phyloP scores from a whole-genome alignment of 2,888 invertebrate species.

The Drosophila cyrtoloma region DNA sequence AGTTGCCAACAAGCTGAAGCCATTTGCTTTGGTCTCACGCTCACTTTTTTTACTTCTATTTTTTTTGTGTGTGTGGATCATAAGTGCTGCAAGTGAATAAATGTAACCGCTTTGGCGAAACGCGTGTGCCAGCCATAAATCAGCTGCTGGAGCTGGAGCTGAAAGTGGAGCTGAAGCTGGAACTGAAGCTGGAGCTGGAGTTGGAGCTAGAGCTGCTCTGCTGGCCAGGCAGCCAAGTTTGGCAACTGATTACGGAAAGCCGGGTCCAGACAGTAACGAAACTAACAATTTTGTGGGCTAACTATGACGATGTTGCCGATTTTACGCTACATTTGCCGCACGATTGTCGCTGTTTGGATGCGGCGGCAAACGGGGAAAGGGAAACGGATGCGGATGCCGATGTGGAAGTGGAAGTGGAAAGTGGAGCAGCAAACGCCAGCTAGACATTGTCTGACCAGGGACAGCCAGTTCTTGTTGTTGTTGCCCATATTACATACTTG shows the following conservation, averaged over 20 bases:
- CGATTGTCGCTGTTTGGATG: constrained; percentile 61
- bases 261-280: constrained; percentile 59
- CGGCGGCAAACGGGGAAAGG: background rate
- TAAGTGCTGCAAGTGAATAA: constrained; percentile 43
- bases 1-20: background rate
- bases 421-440: constrained; percentile 39
- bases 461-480: constrained; percentile 20
- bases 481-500: constrained; percentile 79
- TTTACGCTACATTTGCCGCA: constrained; percentile 76
- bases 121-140: constrained; percentile 65
- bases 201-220: background rate
- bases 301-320: constrained; percentile 69
- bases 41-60: background rate
- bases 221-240: constrained; percentile 25
- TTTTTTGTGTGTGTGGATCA: constrained; percentile 8
- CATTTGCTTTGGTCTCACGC: background rate
- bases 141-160: constrained; percentile 31
- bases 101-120: constrained; percentile 38
- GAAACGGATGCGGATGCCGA: constrained; percentile 8
- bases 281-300: constrained; percentile 70
- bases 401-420: constrained; percentile 43
- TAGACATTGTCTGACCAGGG: constrained; percentile 67
- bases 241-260: constrained; percentile 64
- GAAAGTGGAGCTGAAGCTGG: background rate
- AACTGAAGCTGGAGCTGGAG: background rate